phyloP scores from a whole-genome alignment of 2,888 invertebrate genomes.

The Chalcosyrphus nemorum region DNA sequence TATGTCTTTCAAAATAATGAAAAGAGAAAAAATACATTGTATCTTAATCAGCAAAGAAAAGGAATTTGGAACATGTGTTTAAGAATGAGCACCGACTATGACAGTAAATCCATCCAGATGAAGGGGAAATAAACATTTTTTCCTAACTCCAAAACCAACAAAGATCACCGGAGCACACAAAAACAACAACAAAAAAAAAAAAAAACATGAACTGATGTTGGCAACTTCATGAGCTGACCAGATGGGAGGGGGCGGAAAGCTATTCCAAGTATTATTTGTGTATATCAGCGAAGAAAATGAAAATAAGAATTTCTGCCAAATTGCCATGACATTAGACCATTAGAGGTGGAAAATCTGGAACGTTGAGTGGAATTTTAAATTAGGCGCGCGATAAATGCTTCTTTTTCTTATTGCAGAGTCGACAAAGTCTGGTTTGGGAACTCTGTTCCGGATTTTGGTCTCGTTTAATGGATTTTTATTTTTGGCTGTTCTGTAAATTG shows the following conservation, averaged over 20 bases:
- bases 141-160: neutral
- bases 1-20: neutral
- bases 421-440: neutral
- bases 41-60: constrained; percentile 8
- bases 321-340: constrained; percentile 21
- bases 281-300: neutral
- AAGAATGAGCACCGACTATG: neutral
- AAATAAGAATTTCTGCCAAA: constrained; percentile 8
- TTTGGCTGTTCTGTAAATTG: too few relatives aligned
- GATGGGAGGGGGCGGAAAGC: neutral
- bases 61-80: constrained; percentile 19
- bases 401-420: neutral
- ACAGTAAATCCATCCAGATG: neutral
- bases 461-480: too few relatives aligned
- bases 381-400: neutral
- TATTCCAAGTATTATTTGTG: neutral
- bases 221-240: neutral
- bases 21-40: neutral
- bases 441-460: neutral
- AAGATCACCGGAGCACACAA: neutral
- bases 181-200: too few relatives aligned
- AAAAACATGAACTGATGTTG: neutral
- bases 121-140: neutral
- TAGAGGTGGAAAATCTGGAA: constrained; percentile 15
- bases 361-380: neutral